A percentile compares a stretch with the other conserved stretches of the same genome.
phyloP scores from a whole-genome alignment of 2,797 vertebrate species.

The Danionella dracula region DNA sequence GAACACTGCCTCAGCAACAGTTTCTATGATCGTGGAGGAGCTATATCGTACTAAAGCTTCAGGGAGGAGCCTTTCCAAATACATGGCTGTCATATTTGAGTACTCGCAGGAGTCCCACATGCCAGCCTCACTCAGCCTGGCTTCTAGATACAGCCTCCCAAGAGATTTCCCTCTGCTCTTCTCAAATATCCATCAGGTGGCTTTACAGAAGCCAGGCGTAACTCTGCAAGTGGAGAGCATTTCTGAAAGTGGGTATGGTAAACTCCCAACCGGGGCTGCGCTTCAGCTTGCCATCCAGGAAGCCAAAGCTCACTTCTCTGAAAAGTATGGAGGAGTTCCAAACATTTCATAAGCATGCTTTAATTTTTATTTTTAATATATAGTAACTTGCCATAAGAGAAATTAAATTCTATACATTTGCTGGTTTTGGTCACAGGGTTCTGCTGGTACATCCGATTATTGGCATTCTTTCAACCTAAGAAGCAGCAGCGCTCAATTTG shows the following conservation, averaged over 20 bases:
- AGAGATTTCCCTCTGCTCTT: slow-evolving; percentile 66
- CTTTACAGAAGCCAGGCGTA: slow-evolving; percentile 64
- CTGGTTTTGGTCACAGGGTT: no score
- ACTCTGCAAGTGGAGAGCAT: slow-evolving; percentile 63
- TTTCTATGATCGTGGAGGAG: slow-evolving; percentile 64
- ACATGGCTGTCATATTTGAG: slow-evolving; percentile 68
- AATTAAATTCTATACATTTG: no score
- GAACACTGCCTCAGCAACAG: slow-evolving; percentile 40
- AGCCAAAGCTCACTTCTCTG: slow-evolving; percentile 39
- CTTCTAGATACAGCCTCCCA: slow-evolving; percentile 61
- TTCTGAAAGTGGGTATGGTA: slow-evolving; percentile 58
- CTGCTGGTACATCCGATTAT: no score
- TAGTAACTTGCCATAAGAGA: not conserved
- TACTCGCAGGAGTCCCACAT: slow-evolving; percentile 64
- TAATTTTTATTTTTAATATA: no score
- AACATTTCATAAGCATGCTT: not conserved
- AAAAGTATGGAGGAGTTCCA: not conserved
- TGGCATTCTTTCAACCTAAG: no score
- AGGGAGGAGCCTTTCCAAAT: slow-evolving; percentile 66
- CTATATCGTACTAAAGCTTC: slow-evolving; percentile 59
- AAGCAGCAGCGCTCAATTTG: no score
- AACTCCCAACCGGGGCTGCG: slow-evolving; percentile 61
- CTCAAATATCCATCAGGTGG: slow-evolving; percentile 68
- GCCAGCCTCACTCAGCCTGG: slow-evolving; percentile 63
- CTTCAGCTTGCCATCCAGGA: slow-evolving; percentile 62